Evolutionary conservation across 2,113 vertebrate species (phyloP).

Genomic region (Hassar affinis): DNA sequence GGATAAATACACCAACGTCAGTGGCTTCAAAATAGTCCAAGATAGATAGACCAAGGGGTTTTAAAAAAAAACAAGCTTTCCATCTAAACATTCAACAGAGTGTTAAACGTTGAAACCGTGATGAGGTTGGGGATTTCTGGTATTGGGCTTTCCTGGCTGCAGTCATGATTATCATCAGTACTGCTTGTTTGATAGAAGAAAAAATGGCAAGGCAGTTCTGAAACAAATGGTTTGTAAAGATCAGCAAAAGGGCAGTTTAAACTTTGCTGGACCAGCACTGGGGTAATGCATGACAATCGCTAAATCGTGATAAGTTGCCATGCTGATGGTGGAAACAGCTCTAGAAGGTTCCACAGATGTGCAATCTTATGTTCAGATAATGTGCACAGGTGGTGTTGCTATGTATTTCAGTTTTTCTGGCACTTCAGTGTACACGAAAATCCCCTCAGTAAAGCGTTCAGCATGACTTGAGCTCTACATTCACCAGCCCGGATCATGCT

Average conservation of each 20-base stretch:
- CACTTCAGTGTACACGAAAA: neutral
- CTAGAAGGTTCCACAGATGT: no score
- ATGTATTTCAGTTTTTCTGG: no score
- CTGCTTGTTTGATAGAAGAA: slow-evolving; percentile 1
- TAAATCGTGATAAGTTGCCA: no score
- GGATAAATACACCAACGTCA: slow-evolving; percentile 6
- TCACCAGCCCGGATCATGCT: neutral
- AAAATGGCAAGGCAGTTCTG: neutral
- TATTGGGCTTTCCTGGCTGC: neutral
- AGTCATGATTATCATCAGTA: neutral
- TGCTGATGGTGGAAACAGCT: no score
- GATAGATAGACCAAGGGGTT: neutral
- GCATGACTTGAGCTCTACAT: neutral
- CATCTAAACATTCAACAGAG: slow-evolving; percentile 1
- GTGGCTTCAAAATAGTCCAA: neutral
- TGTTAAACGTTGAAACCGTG: neutral
- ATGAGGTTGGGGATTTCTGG: neutral
- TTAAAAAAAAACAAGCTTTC: neutral
- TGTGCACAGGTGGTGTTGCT: no score
- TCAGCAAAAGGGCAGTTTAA: neutral
- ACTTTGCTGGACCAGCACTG: neutral
- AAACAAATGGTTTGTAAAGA: neutral
- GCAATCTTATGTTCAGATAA: no score
- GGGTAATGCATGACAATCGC: neutral
- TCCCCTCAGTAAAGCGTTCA: neutral